These are phyloP conservation scores for Oryzias curvinotus DNA, from an alignment of 2,113 vertebrate species.

Conservation along the genomic window DNA sequence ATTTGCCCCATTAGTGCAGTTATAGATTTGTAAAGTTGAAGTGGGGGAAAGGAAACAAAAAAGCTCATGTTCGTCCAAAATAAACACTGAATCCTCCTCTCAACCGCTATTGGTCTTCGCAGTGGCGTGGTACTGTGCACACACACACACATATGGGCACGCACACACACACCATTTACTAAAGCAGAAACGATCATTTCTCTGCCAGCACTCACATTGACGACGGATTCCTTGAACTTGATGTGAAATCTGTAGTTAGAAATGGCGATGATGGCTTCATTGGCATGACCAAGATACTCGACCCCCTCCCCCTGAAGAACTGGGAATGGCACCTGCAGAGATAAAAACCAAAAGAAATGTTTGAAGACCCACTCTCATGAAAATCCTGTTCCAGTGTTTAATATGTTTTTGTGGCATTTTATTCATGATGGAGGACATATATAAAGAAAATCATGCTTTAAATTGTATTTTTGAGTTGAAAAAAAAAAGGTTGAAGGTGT, in stretches of 20 bases:
- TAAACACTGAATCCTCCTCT: slow-evolving; percentile 18
- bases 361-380: too few relatives aligned
- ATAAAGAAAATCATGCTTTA: too few relatives aligned
- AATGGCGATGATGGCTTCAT: slow-evolving; percentile 94
- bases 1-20: slow-evolving; percentile 38
- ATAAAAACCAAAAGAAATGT: slow-evolving; percentile 17
- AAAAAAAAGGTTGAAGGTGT: too few relatives aligned
- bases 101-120: slow-evolving; percentile 15
- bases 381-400: too few relatives aligned
- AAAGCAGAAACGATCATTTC: slow-evolving; percentile 1
- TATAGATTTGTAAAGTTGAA: slow-evolving; percentile 34
- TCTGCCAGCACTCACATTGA: slow-evolving; percentile 85
- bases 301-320: slow-evolving; percentile 97
- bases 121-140: slow-evolving; percentile 8
- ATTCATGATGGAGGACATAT: too few relatives aligned
- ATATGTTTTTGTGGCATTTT: too few relatives aligned
- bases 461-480: too few relatives aligned
- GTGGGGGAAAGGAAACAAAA: slow-evolving; percentile 10
- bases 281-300: slow-evolving; percentile 92
- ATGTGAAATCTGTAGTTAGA: slow-evolving; percentile 99
- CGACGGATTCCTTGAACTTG: slow-evolving; percentile 97
- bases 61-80: slow-evolving; percentile 21
- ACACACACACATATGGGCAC: background rate
- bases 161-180: background rate
- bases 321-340: slow-evolving; percentile 89